A percentile compares a stretch with the other conserved stretches of the same genome.
Conservation (phyloP, 2,113 vertebrate species). For the Alces alces region DNA sequence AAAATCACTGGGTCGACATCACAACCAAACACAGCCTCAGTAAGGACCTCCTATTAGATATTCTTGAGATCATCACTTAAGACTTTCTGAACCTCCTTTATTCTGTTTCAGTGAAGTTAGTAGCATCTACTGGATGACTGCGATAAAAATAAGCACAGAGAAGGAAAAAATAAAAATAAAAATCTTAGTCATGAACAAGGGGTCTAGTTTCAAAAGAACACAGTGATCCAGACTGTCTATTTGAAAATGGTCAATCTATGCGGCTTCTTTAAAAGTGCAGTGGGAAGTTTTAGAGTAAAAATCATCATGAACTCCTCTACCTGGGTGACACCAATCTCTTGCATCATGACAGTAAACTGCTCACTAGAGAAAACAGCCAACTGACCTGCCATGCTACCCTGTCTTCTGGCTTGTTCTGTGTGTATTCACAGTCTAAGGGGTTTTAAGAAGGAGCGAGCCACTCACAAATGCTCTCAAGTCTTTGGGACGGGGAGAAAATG, state of each 20-base stretch:
- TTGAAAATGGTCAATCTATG: not conserved
- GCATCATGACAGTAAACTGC: not conserved
- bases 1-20: not conserved
- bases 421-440: not conserved
- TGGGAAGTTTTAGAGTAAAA: not conserved
- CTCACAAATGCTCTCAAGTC: not conserved
- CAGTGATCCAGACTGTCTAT: not conserved
- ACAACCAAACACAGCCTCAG: not conserved
- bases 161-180: slow-evolving; percentile 22
- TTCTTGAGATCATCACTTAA: not conserved
- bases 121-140: not conserved
- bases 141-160: slow-evolving; percentile 33
- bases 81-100: not conserved
- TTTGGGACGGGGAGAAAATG: not conserved
- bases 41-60: not conserved
- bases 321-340: not conserved
- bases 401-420: not conserved
- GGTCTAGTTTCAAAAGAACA: slow-evolving; percentile 30
- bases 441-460: not conserved
- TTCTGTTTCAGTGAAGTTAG: not conserved
- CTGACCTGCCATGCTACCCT: not conserved
- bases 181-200: slow-evolving; percentile 38
- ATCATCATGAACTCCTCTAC: not conserved
- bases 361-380: slow-evolving; percentile 3
- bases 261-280: not conserved